These are phyloP conservation scores for Perca schrenkii DNA, from an alignment of 2,113 vertebrate genomes.

Conservation along the genomic window DNA sequence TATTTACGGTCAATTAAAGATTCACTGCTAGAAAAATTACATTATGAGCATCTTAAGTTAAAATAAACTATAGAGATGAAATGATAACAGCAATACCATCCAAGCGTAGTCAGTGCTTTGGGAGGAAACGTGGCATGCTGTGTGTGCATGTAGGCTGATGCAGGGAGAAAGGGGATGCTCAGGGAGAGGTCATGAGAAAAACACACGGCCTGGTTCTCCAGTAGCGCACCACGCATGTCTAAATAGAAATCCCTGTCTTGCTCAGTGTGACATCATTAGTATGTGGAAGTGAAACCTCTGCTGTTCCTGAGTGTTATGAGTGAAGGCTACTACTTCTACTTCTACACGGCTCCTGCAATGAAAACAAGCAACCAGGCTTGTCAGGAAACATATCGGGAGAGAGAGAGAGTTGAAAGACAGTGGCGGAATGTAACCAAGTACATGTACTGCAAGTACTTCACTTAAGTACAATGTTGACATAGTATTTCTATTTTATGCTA, in stretches of 20 bases:
- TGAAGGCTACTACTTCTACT: slow-evolving; percentile 3
- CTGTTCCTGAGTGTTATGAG: slow-evolving; percentile 15
- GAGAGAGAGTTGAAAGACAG: slow-evolving; percentile 6
- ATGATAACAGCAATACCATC: neutral
- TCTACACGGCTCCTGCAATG: slow-evolving; percentile 17
- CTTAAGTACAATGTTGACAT: neutral
- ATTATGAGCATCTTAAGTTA: neutral
- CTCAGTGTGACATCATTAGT: slow-evolving; percentile 38
- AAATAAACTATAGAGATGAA: neutral
- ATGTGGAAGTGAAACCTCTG: slow-evolving; percentile 49
- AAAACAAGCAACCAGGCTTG: slow-evolving; percentile 22
- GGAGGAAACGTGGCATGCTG: accelerated
- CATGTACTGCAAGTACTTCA: neutral
- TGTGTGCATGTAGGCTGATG: neutral
- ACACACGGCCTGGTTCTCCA: slow-evolving; percentile 2
- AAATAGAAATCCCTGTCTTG: slow-evolving; percentile 39
- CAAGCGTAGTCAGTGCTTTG: neutral
- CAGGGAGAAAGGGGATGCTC: slow-evolving; percentile 17
- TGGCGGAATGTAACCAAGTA: neutral
- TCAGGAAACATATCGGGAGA: neutral
- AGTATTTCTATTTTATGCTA: neutral
- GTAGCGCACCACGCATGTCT: slow-evolving; percentile 23
- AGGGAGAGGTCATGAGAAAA: slow-evolving; percentile 33
- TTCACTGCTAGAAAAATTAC: neutral
- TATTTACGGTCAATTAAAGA: neutral